These are phyloP conservation scores for Clavelina lepadiformis DNA, from an alignment of 23 tunicate species.

Conservation along the genomic window DNA sequence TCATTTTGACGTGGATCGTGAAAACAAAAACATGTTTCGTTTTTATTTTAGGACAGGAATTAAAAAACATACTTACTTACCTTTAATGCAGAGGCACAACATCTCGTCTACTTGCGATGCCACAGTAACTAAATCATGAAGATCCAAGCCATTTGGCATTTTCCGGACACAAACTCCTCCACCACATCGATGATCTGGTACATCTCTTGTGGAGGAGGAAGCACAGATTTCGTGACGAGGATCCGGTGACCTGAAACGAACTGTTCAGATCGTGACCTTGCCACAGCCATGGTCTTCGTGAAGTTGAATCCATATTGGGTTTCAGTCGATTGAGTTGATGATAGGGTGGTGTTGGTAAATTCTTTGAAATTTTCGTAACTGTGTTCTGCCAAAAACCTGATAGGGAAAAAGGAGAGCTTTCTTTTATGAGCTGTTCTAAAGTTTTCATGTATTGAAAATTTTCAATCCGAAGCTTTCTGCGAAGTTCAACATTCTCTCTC, in stretches of 20 bases:
- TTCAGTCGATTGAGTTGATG: constrained; percentile 20
- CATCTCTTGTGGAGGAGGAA: constrained; percentile 71
- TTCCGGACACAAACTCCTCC: constrained; percentile 35
- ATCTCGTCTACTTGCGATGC: constrained; percentile 33
- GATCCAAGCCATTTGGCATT: constrained; percentile 23
- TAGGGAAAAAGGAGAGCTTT: background rate
- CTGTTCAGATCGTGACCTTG: constrained; percentile 14
- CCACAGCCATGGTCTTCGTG: constrained; percentile 13
- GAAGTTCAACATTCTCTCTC: too few species aligned
- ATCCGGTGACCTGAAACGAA: constrained; percentile 25
- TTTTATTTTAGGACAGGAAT: too few species aligned
- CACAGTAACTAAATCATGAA: constrained; percentile 15
- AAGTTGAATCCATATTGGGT: constrained; percentile 51
- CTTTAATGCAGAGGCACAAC: constrained; percentile 53
- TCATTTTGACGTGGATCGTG: too few species aligned
- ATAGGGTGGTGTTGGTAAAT: too few species aligned
- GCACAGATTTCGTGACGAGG: constrained; percentile 51
- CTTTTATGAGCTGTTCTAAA: background rate
- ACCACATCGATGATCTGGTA: constrained; percentile 55
- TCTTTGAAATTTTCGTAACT: constrained; percentile 41
- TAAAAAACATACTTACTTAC: constrained; percentile 16
- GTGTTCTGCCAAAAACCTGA: constrained; percentile 65
- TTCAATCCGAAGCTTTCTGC: too few species aligned
- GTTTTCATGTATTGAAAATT: too few species aligned
- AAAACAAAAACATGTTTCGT: too few species aligned